These are phyloP conservation scores for Mercenaria mercenaria DNA, from an alignment of 1,140 invertebrate genomes.

Conservation along the genomic window DNA sequence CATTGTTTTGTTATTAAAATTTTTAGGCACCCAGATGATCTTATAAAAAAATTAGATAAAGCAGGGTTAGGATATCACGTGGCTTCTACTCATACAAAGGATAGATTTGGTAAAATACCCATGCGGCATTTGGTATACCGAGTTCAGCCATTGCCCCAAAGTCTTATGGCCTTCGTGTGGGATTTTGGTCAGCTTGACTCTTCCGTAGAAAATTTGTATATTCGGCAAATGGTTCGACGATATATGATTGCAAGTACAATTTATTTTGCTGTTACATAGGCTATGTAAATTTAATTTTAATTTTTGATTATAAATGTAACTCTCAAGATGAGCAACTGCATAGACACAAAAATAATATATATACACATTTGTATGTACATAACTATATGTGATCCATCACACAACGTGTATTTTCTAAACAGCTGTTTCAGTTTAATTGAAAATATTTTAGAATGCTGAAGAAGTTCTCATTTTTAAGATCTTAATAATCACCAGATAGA, in stretches of 20 bases:
- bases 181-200: conserved; percentile 81
- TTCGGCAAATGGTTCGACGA: conserved; percentile 78
- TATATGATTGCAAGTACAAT: conserved; percentile 14
- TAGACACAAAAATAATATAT: too few relatives aligned
- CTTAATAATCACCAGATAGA: too few relatives aligned
- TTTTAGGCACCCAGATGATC: neutral
- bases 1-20: too few relatives aligned
- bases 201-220: conserved; percentile 79
- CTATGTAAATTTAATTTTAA: neutral
- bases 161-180: conserved; percentile 83
- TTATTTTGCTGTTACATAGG: neutral
- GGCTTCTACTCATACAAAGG: neutral
- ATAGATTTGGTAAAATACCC: neutral
- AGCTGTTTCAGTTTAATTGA: too few relatives aligned
- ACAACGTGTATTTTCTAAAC: too few relatives aligned
- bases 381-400: too few relatives aligned
- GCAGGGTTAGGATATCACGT: conserved; percentile 37
- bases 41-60: conserved; percentile 23
- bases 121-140: conserved; percentile 69
- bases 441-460: too few relatives aligned
- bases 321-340: conserved; percentile 67
- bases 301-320: too few relatives aligned
- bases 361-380: too few relatives aligned
- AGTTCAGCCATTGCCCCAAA: conserved; percentile 81
- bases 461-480: too few relatives aligned